Conservation (phyloP, 2,113 vertebrate genomes). For the Emydocephalus ijimae region DNA sequence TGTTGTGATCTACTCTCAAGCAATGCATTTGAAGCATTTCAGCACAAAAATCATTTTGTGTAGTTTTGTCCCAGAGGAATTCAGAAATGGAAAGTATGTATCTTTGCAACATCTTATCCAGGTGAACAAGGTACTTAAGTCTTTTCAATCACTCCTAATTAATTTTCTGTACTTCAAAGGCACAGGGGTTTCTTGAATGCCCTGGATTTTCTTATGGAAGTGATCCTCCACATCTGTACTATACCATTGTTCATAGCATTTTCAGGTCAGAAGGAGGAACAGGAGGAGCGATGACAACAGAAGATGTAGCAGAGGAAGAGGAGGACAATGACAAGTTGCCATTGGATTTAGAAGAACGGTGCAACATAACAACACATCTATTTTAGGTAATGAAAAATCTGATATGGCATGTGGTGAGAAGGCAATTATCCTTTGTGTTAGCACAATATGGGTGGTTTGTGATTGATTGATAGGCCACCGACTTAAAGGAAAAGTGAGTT, state of each 20-base stretch:
- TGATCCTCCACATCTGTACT: background rate
- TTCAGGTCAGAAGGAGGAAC: background rate
- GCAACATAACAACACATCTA: conserved; percentile 10
- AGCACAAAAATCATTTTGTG: background rate
- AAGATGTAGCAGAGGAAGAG: background rate
- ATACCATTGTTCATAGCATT: background rate
- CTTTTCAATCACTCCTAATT: background rate
- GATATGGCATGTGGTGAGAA: conserved; percentile 15
- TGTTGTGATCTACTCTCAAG: background rate
- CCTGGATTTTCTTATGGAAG: background rate
- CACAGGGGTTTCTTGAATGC: background rate
- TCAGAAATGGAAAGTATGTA: background rate
- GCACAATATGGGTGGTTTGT: conserved; percentile 42
- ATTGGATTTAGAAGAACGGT: conserved; percentile 37
- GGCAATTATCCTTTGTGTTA: conserved; percentile 55
- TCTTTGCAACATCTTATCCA: background rate
- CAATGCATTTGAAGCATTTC: background rate
- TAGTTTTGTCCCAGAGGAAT: background rate
- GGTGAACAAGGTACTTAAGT: background rate
- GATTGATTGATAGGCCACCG: conserved; percentile 32
- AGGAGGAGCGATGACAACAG: background rate
- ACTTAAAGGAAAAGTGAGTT: conserved; percentile 36
- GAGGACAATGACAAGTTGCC: background rate
- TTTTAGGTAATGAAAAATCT: conserved; percentile 44
- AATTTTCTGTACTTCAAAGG: background rate